Conservation (phyloP, 2,797 vertebrate species). For the Sebastiscus albofasciatus region DNA sequence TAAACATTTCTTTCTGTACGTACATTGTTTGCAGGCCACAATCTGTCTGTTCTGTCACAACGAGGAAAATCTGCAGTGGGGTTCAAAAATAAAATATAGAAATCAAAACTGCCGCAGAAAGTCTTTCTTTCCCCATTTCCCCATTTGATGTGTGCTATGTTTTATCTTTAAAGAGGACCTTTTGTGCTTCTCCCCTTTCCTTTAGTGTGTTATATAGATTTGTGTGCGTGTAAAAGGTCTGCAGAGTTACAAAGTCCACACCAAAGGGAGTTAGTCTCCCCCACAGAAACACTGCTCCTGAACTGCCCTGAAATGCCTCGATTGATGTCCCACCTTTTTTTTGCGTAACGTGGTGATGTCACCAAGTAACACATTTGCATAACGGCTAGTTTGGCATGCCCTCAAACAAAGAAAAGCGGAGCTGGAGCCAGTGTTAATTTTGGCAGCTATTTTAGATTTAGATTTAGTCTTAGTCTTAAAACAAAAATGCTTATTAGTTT, state of each 20-base stretch:
- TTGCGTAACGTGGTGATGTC: neutral
- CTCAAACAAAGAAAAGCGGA: neutral
- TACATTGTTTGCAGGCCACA: conserved; percentile 30
- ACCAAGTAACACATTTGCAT: neutral
- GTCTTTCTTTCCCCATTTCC: neutral
- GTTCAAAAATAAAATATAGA: conserved; percentile 14
- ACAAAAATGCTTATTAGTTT: too few relatives aligned
- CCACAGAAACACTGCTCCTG: neutral
- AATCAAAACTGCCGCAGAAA: neutral
- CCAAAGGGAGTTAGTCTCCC: too few relatives aligned
- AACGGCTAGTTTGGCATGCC: neutral
- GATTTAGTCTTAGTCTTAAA: too few relatives aligned
- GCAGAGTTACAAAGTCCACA: too few relatives aligned
- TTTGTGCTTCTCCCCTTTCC: too few relatives aligned
- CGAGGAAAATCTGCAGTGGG: conserved; percentile 34
- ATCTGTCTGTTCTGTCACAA: conserved; percentile 37
- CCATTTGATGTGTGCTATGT: neutral
- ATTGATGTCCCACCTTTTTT: neutral
- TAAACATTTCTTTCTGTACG: conserved; percentile 30
- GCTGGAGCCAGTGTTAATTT: neutral
- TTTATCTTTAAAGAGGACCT: neutral
- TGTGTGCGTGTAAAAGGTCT: too few relatives aligned
- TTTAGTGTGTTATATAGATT: too few relatives aligned
- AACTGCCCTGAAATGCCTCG: neutral
- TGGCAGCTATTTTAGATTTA: too few relatives aligned